phyloP scores from a whole-genome alignment of 1,140 invertebrate species.

The Zaprionus ornatus region DNA sequence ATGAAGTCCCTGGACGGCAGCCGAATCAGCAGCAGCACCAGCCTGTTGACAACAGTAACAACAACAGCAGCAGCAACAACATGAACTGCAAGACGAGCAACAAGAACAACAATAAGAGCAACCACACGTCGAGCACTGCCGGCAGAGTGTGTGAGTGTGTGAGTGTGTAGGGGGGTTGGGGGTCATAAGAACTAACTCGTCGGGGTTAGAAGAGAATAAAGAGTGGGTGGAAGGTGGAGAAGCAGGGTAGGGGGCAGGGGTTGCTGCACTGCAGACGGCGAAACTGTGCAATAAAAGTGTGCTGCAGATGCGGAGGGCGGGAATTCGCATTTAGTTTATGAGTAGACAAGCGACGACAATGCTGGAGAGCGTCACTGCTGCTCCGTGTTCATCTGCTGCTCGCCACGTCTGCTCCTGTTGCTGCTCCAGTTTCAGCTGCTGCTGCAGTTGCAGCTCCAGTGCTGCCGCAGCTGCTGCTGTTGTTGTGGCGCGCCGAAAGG shows the following conservation, averaged over 20 bases:
- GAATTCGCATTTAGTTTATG: slow-evolving; percentile 82
- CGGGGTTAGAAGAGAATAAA: slow-evolving; percentile 18
- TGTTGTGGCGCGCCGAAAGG: slow-evolving; percentile 68
- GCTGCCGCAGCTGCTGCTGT: slow-evolving; percentile 22
- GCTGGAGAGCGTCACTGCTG: slow-evolving; percentile 56
- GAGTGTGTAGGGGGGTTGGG: not conserved
- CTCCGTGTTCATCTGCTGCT: slow-evolving; percentile 29
- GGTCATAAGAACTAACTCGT: slow-evolving; percentile 31
- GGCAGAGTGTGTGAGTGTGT: not conserved
- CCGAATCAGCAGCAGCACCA: slow-evolving; percentile 58
- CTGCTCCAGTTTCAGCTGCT: slow-evolving; percentile 20
- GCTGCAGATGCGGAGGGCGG: slow-evolving; percentile 54
- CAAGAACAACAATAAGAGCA: slow-evolving; percentile 51
- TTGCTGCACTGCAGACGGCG: slow-evolving; percentile 51
- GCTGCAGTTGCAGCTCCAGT: slow-evolving; percentile 24
- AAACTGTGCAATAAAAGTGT: slow-evolving; percentile 79
- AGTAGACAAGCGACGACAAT: slow-evolving; percentile 81
- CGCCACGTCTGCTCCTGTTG: slow-evolving; percentile 4
- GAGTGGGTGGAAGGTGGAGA: not conserved
- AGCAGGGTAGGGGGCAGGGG: not conserved
- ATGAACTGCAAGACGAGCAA: slow-evolving; percentile 17
- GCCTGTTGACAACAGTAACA: slow-evolving; percentile 64
- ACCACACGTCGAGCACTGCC: slow-evolving; percentile 63
- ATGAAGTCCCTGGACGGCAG: slow-evolving; percentile 35
- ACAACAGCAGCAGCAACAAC: slow-evolving; percentile 57